Conservation (phyloP, 2,888 invertebrate genomes). For the Apoda limacodes region DNA sequence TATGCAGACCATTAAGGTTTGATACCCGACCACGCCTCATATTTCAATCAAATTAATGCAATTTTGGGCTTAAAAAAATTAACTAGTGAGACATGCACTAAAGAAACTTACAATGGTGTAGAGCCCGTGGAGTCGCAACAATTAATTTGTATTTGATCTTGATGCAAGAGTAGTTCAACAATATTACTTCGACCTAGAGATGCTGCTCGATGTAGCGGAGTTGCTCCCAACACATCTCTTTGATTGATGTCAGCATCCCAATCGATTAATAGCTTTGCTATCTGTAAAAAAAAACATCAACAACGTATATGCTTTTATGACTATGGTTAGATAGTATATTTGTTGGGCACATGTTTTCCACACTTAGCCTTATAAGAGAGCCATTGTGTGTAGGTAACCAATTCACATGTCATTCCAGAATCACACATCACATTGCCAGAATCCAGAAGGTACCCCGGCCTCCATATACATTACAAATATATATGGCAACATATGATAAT, state of each 20-base stretch:
- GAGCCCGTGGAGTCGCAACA: constrained; percentile 77
- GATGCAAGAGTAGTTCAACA: constrained; percentile 74
- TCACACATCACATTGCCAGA: too few relatives aligned
- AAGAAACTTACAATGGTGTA: constrained; percentile 75
- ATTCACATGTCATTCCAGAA: too few relatives aligned
- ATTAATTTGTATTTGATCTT: constrained; percentile 67
- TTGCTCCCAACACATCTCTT: constrained; percentile 69
- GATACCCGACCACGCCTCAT: too few relatives aligned
- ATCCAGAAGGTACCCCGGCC: too few relatives aligned
- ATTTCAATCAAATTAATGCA: too few relatives aligned
- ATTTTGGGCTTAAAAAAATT: too few relatives aligned
- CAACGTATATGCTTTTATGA: constrained; percentile 1
- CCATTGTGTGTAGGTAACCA: neutral
- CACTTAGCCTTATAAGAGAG: neutral
- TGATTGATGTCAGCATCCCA: constrained; percentile 75
- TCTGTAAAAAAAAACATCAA: constrained; percentile 47
- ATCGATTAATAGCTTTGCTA: constrained; percentile 74
- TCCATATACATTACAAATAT: too few relatives aligned
- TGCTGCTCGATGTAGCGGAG: constrained; percentile 77
- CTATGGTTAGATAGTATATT: neutral
- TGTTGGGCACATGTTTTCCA: neutral
- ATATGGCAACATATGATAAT: too few relatives aligned
- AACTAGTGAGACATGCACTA: too few relatives aligned
- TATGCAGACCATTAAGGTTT: too few relatives aligned
- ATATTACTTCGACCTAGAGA: constrained; percentile 85